Conservation (phyloP, 2,888 invertebrate species). For the Mythimna albipuncta region DNA sequence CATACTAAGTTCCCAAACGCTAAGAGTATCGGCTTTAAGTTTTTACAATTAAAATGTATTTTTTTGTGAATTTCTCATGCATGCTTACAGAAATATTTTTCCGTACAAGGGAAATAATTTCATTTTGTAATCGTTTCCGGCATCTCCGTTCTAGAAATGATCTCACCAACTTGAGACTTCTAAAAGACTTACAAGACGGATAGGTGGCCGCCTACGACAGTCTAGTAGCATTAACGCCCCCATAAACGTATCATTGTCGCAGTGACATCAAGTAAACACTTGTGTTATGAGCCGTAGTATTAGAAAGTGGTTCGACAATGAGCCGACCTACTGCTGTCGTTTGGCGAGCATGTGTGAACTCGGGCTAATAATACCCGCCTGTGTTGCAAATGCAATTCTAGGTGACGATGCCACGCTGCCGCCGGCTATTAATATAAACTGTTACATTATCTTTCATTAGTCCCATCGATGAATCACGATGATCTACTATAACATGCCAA, state of each 20-base stretch:
- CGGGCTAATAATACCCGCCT: slow-evolving; percentile 71
- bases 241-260: slow-evolving; percentile 64
- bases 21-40: background rate
- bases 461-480: slow-evolving; percentile 72
- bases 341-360: slow-evolving; percentile 70
- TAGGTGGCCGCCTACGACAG: slow-evolving; percentile 27
- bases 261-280: slow-evolving; percentile 68
- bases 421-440: slow-evolving; percentile 72
- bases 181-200: slow-evolving; percentile 14
- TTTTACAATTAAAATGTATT: background rate
- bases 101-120: background rate
- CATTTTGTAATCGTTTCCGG: background rate
- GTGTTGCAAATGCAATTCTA: slow-evolving; percentile 83
- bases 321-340: slow-evolving; percentile 62
- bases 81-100: background rate
- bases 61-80: background rate
- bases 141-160: background rate
- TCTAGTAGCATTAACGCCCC: slow-evolving; percentile 52
- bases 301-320: slow-evolving; percentile 70
- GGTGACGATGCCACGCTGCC: slow-evolving; percentile 77
- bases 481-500: slow-evolving; percentile 50
- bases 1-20: background rate
- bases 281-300: slow-evolving; percentile 61
- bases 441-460: slow-evolving; percentile 75
- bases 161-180: slow-evolving; percentile 3